Evolutionary conservation across 2,888 invertebrate species (phyloP).

Genomic region (Beris chalybata): DNA sequence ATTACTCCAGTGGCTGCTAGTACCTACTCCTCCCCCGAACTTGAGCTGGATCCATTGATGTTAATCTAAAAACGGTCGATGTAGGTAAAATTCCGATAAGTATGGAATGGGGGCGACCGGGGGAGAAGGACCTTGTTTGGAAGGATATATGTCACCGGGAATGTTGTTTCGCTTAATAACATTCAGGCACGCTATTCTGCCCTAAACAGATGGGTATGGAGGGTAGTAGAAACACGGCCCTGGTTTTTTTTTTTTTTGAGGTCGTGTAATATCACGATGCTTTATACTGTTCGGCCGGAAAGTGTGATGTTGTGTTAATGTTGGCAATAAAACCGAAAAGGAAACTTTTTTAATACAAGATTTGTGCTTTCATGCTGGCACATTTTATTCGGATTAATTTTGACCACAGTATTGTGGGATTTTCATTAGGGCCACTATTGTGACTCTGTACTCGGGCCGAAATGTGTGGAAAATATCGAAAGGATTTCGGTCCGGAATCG

Average conservation of each 20-base stretch:
- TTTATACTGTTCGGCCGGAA: constrained; percentile 18
- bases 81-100: constrained; percentile 9
- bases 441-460: too few species aligned
- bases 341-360: constrained; percentile 25
- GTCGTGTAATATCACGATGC: constrained; percentile 13
- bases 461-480: too few species aligned
- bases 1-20: constrained; percentile 1
- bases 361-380: neutral
- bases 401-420: too few species aligned
- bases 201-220: neutral
- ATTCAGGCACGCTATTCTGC: constrained; percentile 13
- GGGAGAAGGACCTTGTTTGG: neutral
- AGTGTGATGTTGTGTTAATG: constrained; percentile 31
- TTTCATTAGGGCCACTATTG: too few species aligned
- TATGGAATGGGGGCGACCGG: neutral
- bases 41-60: constrained; percentile 5
- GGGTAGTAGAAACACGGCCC: neutral
- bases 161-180: constrained; percentile 26
- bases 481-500: too few species aligned
- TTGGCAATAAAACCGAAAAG: constrained; percentile 15
- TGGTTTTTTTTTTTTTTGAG: constrained; percentile 19
- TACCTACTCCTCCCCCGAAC: neutral
- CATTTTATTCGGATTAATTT: too few species aligned
- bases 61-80: constrained; percentile 24
- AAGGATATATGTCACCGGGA: constrained; percentile 29